Evolutionary conservation across 2,888 invertebrate species (phyloP).

Genomic region (Byasa hedistus): DNA sequence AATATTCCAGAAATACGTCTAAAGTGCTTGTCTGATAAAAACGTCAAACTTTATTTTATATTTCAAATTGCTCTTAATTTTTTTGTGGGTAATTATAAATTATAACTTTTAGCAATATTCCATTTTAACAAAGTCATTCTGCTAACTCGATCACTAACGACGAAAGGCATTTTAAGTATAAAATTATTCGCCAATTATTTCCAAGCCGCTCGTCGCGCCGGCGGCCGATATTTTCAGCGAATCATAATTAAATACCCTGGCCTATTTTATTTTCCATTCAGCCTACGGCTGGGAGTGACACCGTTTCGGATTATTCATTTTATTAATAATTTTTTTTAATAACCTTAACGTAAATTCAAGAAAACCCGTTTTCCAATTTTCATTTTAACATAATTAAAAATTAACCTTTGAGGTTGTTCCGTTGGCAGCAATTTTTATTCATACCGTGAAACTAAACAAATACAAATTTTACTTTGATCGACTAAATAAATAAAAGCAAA

Average conservation of each 20-base stretch:
- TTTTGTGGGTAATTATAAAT: not conserved
- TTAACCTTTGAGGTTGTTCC: not conserved
- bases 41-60: not conserved
- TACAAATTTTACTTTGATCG: too few relatives aligned
- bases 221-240: constrained; percentile 57
- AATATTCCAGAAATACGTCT: too few relatives aligned
- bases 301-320: constrained; percentile 20
- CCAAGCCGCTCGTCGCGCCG: constrained; percentile 54
- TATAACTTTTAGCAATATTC: constrained; percentile 5
- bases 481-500: too few relatives aligned
- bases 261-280: constrained; percentile 69
- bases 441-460: too few relatives aligned
- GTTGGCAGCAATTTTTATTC: too few relatives aligned
- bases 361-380: not conserved
- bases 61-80: not conserved
- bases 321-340: not conserved
- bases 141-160: constrained; percentile 20
- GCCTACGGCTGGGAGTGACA: constrained; percentile 42
- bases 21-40: not conserved
- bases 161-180: constrained; percentile 19
- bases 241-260: constrained; percentile 67
- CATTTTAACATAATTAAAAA: not conserved
- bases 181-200: constrained; percentile 55
- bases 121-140: constrained; percentile 18
- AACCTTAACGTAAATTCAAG: not conserved